phyloP scores from a whole-genome alignment of 2,113 vertebrate genomes.

The Pheucticus melanocephalus region DNA sequence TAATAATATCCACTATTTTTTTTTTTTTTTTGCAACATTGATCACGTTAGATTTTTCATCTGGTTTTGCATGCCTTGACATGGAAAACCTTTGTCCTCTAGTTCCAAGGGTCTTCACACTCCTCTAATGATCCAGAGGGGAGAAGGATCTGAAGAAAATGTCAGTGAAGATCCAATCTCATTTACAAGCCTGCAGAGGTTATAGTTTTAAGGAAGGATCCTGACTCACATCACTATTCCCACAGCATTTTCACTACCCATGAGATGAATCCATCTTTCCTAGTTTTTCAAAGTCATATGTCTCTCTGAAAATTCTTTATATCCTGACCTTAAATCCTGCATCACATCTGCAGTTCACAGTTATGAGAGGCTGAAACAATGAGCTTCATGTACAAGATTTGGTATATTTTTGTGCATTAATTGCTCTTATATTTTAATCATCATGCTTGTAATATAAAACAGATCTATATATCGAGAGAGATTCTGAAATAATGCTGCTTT shows the following conservation, averaged over 20 bases:
- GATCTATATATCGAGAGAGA: rapidly evolving
- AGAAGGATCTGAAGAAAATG: background rate
- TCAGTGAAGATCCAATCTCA: background rate
- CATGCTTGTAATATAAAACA: background rate
- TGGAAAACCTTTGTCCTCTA: background rate
- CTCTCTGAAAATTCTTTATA: background rate
- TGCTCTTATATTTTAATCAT: background rate
- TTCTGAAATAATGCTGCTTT: background rate
- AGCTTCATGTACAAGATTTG: background rate
- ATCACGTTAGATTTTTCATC: background rate
- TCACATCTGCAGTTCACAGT: background rate
- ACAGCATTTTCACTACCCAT: background rate
- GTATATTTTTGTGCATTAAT: background rate
- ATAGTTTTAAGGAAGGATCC: background rate
- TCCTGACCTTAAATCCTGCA: background rate
- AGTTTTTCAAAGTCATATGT: background rate
- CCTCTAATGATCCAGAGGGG: background rate
- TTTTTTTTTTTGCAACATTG: background rate
- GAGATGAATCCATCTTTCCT: background rate
- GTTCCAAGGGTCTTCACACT: background rate
- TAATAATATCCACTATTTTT: background rate
- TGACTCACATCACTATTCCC: background rate
- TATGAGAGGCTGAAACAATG: background rate
- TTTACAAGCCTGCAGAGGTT: background rate
- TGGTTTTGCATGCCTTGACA: background rate